Evolutionary conservation across 2,797 vertebrate species (phyloP).

Genomic region (Pseudotriccus pelzelni): DNA sequence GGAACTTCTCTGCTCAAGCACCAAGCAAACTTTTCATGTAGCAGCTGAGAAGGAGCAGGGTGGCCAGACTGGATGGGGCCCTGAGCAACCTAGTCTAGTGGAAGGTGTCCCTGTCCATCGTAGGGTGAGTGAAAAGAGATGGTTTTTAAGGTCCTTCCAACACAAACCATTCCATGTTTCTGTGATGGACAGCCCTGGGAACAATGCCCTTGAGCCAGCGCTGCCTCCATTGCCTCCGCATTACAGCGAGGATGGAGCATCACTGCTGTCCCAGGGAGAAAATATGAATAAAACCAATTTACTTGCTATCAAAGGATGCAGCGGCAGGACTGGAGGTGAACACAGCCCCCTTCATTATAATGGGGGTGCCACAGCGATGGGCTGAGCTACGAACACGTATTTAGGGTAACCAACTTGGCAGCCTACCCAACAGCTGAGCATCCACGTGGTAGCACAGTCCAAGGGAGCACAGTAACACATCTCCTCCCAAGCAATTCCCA

Average conservation of each 20-base stretch:
- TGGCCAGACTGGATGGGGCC: background rate
- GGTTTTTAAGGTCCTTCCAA: background rate
- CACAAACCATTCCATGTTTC: background rate
- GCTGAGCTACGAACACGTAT: fast-evolving
- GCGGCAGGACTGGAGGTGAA: background rate
- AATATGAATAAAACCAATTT: background rate
- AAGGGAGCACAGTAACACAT: background rate
- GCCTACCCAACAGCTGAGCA: background rate
- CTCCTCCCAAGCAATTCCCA: conserved; percentile 12
- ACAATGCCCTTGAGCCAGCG: background rate
- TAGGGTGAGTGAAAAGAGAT: background rate
- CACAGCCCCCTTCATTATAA: background rate
- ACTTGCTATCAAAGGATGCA: background rate
- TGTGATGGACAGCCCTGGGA: background rate
- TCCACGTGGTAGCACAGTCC: background rate
- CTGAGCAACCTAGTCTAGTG: background rate
- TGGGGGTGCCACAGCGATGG: fast-evolving
- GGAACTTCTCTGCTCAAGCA: background rate
- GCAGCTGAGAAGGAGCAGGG: background rate
- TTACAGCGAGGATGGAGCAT: background rate
- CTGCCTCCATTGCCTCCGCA: fast-evolving
- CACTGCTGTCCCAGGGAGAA: background rate
- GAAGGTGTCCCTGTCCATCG: background rate
- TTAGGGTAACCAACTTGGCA: background rate
- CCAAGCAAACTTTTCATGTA: background rate